phyloP scores from a whole-genome alignment of 2,797 vertebrate species.

The Pampus argenteus region DNA sequence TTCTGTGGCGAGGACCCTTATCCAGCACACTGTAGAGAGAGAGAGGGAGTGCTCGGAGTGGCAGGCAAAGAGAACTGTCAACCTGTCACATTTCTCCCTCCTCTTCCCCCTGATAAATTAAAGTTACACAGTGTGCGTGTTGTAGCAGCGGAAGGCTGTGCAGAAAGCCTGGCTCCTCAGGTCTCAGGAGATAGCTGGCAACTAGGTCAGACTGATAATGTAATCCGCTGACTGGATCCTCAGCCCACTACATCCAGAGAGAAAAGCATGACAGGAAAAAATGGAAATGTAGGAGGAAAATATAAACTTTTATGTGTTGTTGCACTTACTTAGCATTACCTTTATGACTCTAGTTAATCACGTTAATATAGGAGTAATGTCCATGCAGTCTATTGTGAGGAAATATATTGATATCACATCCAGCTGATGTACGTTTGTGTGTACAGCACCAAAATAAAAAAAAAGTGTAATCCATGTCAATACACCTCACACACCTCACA shows the following conservation, averaged over 20 bases:
- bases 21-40: conserved; percentile 76
- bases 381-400: conserved; percentile 21
- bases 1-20: conserved; percentile 77
- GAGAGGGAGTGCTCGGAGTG: conserved; percentile 79
- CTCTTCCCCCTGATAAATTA: conserved; percentile 85
- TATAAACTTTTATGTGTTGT: conserved; percentile 64
- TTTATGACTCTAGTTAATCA: conserved; percentile 47
- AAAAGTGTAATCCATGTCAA: conserved; percentile 57
- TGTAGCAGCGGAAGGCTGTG: conserved; percentile 83
- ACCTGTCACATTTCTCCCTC: conserved; percentile 84
- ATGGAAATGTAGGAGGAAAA: conserved; percentile 64
- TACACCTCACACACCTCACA: conserved; percentile 50
- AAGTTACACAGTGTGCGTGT: conserved; percentile 85
- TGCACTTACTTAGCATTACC: conserved; percentile 48
- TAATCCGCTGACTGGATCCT: conserved; percentile 88
- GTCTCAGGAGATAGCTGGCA: conserved; percentile 88
- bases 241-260: conserved; percentile 81
- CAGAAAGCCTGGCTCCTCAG: conserved; percentile 83
- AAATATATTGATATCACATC: conserved; percentile 33
- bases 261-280: conserved; percentile 77
- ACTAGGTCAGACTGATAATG: conserved; percentile 90
- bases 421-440: conserved; percentile 14
- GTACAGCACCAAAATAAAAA: too few relatives aligned
- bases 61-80: conserved; percentile 86
- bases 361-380: conserved; percentile 27